phyloP scores from a whole-genome alignment of 2,113 vertebrate genomes.

The Vicugna pacos region DNA sequence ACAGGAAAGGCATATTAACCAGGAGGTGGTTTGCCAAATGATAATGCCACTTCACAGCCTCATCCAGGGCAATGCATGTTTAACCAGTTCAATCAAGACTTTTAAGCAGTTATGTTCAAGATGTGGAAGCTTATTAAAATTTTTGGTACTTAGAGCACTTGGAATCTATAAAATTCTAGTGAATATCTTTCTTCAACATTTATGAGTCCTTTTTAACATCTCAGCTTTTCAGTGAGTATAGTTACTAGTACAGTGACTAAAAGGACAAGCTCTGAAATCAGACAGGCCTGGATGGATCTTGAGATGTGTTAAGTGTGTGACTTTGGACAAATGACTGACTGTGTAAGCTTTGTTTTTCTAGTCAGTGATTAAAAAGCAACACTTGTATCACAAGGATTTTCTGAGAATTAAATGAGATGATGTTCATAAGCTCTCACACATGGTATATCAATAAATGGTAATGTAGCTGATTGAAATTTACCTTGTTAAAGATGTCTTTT shows the following conservation, averaged over 20 bases:
- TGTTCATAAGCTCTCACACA: background rate
- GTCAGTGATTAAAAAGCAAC: background rate
- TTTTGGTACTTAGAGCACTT: constrained; percentile 19
- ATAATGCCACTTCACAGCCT: background rate
- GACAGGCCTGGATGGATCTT: background rate
- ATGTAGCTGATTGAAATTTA: background rate
- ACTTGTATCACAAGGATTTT: background rate
- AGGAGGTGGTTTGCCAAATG: background rate
- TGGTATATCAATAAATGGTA: background rate
- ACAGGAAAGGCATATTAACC: background rate
- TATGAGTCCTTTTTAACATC: background rate
- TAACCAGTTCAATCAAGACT: constrained; percentile 35
- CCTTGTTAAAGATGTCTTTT: background rate
- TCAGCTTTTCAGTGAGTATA: background rate
- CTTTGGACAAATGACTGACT: background rate
- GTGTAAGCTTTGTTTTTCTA: background rate
- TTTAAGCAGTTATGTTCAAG: background rate
- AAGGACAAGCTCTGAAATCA: background rate
- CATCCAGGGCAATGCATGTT: background rate
- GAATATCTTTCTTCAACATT: background rate
- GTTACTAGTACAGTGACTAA: background rate
- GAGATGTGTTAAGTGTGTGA: background rate
- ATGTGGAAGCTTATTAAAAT: background rate
- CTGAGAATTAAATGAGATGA: background rate
- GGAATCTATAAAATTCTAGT: constrained; percentile 35